Conservation (phyloP, 2,888 invertebrate genomes). For the Drosophila multiciliata region DNA sequence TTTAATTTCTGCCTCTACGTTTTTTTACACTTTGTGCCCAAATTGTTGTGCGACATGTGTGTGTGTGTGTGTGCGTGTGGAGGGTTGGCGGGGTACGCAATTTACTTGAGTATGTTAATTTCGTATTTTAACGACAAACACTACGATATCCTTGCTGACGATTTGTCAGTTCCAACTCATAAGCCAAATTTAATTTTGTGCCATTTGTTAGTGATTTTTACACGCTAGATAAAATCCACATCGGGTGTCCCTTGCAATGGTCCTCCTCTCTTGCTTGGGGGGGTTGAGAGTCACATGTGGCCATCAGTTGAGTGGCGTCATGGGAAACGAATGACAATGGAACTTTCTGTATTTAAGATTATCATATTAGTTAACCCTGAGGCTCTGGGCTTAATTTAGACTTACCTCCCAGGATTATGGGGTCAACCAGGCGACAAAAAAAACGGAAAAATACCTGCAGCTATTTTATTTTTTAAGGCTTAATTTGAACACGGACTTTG, state of each 20-base stretch:
- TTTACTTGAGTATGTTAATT: constrained; percentile 75
- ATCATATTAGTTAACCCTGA: constrained; percentile 11
- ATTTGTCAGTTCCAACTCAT: constrained; percentile 83
- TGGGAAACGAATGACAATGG: constrained; percentile 38
- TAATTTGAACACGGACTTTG: neutral
- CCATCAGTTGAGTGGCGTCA: constrained; percentile 29
- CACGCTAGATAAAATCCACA: constrained; percentile 79
- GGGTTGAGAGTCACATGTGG: constrained; percentile 42
- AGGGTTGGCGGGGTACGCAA: constrained; percentile 25
- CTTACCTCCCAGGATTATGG: neutral
- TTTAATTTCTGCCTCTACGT: constrained; percentile 55
- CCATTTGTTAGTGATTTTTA: constrained; percentile 82
- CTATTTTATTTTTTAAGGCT: neutral
- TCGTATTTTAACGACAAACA: constrained; percentile 51
- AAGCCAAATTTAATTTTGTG: constrained; percentile 82
- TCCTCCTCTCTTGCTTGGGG: neutral
- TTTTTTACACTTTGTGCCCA: constrained; percentile 35
- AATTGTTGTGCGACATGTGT: constrained; percentile 14
- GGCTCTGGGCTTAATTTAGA: neutral
- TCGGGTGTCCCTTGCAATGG: constrained; percentile 22
- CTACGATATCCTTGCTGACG: constrained; percentile 53
- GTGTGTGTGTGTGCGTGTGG: constrained; percentile 15
- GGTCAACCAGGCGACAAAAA: neutral
- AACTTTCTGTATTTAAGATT: constrained; percentile 33
- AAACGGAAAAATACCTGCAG: neutral